These are phyloP conservation scores for Chaetogeoica ovagalla DNA, from an alignment of 2,888 invertebrate genomes.

Conservation along the genomic window DNA sequence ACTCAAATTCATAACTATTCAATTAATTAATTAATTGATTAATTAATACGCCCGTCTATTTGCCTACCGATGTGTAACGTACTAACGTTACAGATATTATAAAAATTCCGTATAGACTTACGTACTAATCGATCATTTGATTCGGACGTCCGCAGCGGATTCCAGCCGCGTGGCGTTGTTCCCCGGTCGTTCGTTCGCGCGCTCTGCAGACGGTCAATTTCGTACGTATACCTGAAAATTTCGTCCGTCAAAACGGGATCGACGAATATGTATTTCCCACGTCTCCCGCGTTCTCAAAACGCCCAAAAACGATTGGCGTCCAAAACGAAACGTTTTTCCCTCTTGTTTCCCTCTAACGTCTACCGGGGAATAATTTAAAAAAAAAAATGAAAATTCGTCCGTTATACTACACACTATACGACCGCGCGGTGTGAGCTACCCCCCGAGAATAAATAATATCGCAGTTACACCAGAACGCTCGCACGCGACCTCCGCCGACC, in stretches of 20 bases:
- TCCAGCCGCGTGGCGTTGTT: neutral
- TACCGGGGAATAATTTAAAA: neutral
- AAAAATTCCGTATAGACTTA: neutral
- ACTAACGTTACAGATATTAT: too few relatives aligned
- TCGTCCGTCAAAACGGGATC: too few relatives aligned
- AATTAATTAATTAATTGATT: too few relatives aligned
- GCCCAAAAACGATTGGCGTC: too few relatives aligned
- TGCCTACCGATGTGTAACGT: too few relatives aligned
- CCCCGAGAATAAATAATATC: slow-evolving; percentile 7
- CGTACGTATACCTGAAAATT: too few relatives aligned
- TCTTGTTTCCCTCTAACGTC: too few relatives aligned
- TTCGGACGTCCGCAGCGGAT: neutral
- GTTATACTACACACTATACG: neutral
- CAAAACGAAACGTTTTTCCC: too few relatives aligned
- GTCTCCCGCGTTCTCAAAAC: too few relatives aligned
- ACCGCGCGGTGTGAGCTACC: neutral
- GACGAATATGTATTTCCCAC: neutral
- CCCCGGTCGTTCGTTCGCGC: too few relatives aligned
- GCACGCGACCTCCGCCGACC: slow-evolving; percentile 47
- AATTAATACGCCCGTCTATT: too few relatives aligned
- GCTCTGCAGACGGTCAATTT: neutral
- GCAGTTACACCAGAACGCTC: slow-evolving; percentile 34
- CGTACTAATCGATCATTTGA: slow-evolving; percentile 3
- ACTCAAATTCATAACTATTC: too few relatives aligned
- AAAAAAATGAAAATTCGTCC: neutral